Percentiles rank a stretch among this genome's conserved stretches.
phyloP scores from a whole-genome alignment of 2,888 invertebrate genomes.

The Hirtodrosophila alboralis region DNA sequence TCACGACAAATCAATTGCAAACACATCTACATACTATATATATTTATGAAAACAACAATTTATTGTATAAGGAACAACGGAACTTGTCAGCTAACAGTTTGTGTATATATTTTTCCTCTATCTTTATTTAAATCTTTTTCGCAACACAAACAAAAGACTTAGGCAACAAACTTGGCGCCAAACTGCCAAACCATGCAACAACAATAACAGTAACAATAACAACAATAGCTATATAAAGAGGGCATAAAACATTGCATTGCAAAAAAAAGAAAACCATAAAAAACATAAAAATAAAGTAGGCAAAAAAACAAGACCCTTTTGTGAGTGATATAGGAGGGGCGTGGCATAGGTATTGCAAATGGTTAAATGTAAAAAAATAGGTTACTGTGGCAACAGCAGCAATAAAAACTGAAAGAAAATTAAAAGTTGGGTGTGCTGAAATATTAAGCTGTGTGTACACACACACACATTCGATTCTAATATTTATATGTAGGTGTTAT shows the following conservation, averaged over 20 bases:
- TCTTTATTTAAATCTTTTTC: constrained; percentile 49
- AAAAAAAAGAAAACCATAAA: no score
- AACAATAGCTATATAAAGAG: constrained; percentile 21
- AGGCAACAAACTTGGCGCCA: constrained; percentile 76
- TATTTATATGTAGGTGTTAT: no score
- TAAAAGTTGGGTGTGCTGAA: neutral
- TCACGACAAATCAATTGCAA: constrained; percentile 55
- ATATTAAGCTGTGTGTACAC: neutral
- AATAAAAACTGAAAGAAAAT: constrained; percentile 2
- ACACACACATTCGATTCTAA: no score
- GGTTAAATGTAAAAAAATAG: constrained; percentile 55
- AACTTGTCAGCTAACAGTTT: constrained; percentile 26
- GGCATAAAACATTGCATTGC: constrained; percentile 26
- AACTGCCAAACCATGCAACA: constrained; percentile 69
- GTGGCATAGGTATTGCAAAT: constrained; percentile 36
- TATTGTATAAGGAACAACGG: constrained; percentile 44
- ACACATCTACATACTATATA: no score
- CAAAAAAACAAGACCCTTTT: constrained; percentile 15
- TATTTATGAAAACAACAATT: constrained; percentile 20
- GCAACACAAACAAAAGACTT: constrained; percentile 74
- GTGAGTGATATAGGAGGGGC: constrained; percentile 35
- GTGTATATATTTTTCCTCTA: constrained; percentile 19
- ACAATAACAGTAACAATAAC: constrained; percentile 14
- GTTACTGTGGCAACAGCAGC: constrained; percentile 49
- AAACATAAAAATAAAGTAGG: neutral